Conservation (phyloP, 2,797 vertebrate genomes). For the Anguilla pacifica region DNA sequence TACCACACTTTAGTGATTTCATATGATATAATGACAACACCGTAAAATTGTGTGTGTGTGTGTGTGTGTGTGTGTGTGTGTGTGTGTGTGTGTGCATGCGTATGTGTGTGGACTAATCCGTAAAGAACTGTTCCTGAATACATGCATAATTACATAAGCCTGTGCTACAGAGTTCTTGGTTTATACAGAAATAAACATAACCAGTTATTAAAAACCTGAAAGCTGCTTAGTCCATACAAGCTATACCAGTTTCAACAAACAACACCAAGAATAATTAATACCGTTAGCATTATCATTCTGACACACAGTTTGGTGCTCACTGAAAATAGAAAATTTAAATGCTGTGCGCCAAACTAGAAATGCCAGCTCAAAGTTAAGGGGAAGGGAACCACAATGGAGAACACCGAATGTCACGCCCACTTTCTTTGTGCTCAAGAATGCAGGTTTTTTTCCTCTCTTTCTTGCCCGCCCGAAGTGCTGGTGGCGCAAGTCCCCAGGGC, state of each 20-base stretch:
- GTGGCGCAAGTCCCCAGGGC: constrained; percentile 32
- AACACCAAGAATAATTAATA: not conserved
- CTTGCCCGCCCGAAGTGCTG: not conserved
- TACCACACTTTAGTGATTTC: constrained; percentile 7
- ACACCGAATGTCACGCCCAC: not conserved
- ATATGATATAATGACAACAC: not conserved
- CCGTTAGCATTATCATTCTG: not conserved
- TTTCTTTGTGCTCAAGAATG: constrained; percentile 6
- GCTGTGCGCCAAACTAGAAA: not conserved
- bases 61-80: not conserved
- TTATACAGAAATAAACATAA: not conserved
- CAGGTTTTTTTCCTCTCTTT: constrained; percentile 25
- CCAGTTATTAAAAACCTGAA: not conserved
- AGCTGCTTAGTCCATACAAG: not conserved
- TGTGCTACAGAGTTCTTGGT: not conserved
- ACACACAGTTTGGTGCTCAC: not conserved
- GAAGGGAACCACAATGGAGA: not conserved
- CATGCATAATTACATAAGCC: not conserved
- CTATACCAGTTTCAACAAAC: not conserved
- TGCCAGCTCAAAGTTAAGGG: not conserved
- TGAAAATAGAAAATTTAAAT: not conserved
- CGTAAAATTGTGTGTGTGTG: not conserved
- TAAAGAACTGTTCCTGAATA: not conserved
- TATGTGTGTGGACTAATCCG: not conserved
- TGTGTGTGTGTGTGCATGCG: not conserved